Evolutionary conservation across 2,113 vertebrate species (phyloP).

Genomic region (Muscicapa adusta): DNA sequence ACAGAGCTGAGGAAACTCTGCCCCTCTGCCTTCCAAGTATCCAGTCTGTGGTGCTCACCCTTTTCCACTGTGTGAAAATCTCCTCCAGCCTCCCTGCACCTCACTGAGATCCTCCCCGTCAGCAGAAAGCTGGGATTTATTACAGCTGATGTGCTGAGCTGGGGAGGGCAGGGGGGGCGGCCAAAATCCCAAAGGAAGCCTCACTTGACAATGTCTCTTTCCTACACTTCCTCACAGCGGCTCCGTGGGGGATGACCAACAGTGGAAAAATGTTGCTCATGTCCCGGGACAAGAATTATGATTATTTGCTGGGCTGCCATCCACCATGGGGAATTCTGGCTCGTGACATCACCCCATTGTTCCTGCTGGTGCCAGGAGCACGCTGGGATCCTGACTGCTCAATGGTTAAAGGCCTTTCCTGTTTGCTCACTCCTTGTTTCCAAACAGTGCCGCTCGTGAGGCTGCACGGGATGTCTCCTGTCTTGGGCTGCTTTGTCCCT

Average conservation of each 20-base stretch:
- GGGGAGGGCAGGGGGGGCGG: background rate
- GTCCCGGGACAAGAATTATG: background rate
- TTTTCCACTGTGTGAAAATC: background rate
- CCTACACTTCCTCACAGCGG: conserved; percentile 17
- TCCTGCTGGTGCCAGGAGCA: background rate
- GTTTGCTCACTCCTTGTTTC: conserved; percentile 24
- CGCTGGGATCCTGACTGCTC: background rate
- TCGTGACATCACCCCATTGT: conserved; percentile 51
- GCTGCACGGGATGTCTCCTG: conserved; percentile 9
- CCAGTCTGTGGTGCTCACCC: background rate
- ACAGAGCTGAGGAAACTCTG: background rate
- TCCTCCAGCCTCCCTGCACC: background rate
- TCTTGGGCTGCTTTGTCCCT: conserved; percentile 33
- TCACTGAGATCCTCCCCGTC: background rate
- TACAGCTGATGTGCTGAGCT: background rate
- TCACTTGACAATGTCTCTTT: conserved; percentile 28
- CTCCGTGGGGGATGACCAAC: background rate
- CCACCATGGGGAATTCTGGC: conserved; percentile 24
- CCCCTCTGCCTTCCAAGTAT: background rate
- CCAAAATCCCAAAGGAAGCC: conserved; percentile 12
- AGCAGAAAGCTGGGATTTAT: conserved; percentile 22
- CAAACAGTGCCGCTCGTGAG: background rate
- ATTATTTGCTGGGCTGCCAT: conserved; percentile 6
- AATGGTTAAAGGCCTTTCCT: conserved; percentile 9
- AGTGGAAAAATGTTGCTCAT: conserved; percentile 11